A percentile compares a stretch with the other conserved stretches of the same genome.
Evolutionary conservation across 2,113 vertebrate species (phyloP).

Genomic region (Bostrychus sinensis): DNA sequence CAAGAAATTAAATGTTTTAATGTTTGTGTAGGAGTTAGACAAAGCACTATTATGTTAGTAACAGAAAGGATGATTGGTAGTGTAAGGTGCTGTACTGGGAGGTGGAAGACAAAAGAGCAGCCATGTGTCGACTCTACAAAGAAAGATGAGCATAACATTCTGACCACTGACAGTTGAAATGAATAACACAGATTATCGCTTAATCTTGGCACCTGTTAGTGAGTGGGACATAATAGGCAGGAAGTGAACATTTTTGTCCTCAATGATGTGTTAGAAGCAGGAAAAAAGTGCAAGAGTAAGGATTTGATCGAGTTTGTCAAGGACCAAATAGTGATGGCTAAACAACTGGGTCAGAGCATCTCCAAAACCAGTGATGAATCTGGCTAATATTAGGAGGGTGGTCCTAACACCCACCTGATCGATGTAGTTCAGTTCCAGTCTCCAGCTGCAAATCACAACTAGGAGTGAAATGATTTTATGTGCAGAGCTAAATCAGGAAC

Average conservation of each 20-base stretch:
- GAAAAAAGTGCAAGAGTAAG: not conserved
- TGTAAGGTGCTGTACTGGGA: constrained; percentile 13
- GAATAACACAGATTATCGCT: not conserved
- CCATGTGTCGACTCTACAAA: constrained; percentile 25
- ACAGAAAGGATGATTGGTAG: not conserved
- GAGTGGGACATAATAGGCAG: not conserved
- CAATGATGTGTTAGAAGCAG: not conserved
- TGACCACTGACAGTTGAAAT: not conserved
- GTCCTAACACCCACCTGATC: no score
- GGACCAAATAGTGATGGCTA: not conserved
- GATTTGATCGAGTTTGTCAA: not conserved
- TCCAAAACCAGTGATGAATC: no score
- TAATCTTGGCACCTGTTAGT: not conserved
- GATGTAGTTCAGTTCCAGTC: no score
- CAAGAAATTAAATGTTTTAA: not conserved
- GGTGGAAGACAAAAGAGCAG: constrained; percentile 12
- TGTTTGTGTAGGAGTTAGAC: not conserved
- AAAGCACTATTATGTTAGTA: not conserved
- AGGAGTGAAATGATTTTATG: not conserved
- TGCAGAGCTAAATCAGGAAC: not conserved
- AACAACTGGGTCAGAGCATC: no score
- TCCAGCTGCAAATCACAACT: not conserved
- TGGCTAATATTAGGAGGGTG: no score
- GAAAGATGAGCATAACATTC: constrained; percentile 21
- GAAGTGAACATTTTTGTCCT: not conserved